A percentile compares a stretch with the other conserved stretches of the same genome.
Conservation (phyloP, 2,888 invertebrate species). For the Electrophaes corylata region DNA sequence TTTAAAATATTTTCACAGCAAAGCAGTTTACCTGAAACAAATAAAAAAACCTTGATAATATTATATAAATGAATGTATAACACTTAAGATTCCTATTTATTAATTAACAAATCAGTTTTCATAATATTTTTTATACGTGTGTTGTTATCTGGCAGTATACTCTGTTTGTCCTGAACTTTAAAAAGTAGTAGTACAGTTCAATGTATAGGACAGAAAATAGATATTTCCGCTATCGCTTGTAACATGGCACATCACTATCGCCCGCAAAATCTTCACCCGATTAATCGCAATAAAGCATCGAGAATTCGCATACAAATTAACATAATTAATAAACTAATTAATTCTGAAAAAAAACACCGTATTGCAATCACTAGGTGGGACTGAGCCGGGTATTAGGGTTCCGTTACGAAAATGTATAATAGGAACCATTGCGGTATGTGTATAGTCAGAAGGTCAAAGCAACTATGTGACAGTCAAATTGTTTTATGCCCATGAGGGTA, state of each 20-base stretch:
- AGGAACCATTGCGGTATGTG: background rate
- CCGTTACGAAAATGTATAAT: slow-evolving; percentile 1
- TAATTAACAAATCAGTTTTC: too few relatives aligned
- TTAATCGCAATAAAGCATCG: slow-evolving; percentile 76
- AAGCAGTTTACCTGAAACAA: too few relatives aligned
- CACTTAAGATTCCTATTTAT: too few relatives aligned
- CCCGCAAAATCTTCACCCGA: slow-evolving; percentile 66
- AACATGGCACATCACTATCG: slow-evolving; percentile 32
- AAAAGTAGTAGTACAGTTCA: too few relatives aligned
- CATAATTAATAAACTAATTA: slow-evolving; percentile 82
- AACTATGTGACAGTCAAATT: background rate
- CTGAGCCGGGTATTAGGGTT: slow-evolving; percentile 39
- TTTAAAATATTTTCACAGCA: too few relatives aligned
- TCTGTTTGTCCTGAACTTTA: too few relatives aligned
- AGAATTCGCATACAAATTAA: slow-evolving; percentile 77
- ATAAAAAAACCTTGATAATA: too few relatives aligned
- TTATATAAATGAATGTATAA: too few relatives aligned
- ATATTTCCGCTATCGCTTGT: slow-evolving; percentile 38
- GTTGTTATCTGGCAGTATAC: too few relatives aligned
- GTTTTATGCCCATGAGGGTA: background rate
- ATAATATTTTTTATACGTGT: too few relatives aligned
- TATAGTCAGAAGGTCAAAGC: background rate
- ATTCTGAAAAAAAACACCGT: slow-evolving; percentile 63
- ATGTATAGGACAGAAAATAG: too few relatives aligned
- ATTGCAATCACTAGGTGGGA: slow-evolving; percentile 68